A percentile compares a stretch with the other conserved stretches of the same genome.
Conservation (phyloP, 1,140 invertebrate genomes). For the Microplitis demolitor region DNA sequence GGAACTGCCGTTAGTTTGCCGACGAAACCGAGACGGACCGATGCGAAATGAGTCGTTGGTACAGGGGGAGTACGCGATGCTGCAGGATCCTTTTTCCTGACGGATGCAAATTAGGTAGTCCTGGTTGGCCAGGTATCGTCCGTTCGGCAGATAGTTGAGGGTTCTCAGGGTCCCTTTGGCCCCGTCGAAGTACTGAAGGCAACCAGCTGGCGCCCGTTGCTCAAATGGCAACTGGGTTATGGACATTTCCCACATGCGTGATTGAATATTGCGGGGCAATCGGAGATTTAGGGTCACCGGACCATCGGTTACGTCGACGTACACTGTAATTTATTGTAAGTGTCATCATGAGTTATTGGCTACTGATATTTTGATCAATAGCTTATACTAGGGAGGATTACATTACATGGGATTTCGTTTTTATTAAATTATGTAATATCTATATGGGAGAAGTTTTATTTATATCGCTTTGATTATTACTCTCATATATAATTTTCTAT, state of each 20-base stretch:
- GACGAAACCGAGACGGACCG: slow-evolving; percentile 57
- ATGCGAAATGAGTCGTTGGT: slow-evolving; percentile 78
- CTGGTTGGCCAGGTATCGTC: slow-evolving; percentile 76
- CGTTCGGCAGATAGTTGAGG: slow-evolving; percentile 81
- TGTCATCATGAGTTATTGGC: neutral
- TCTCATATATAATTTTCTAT: no score
- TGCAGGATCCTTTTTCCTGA: slow-evolving; percentile 73
- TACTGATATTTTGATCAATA: neutral
- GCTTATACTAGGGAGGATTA: neutral
- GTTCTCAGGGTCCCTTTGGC: slow-evolving; percentile 70
- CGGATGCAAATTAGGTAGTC: slow-evolving; percentile 79
- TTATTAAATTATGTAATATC: no score
- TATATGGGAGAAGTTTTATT: no score
- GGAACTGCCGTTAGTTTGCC: slow-evolving; percentile 29
- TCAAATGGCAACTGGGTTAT: slow-evolving; percentile 75
- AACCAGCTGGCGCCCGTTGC: slow-evolving; percentile 73
- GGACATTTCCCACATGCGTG: slow-evolving; percentile 76
- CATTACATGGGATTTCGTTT: no score
- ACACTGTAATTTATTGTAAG: slow-evolving; percentile 61
- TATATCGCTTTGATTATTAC: no score
- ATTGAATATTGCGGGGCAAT: slow-evolving; percentile 64
- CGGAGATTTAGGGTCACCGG: slow-evolving; percentile 64
- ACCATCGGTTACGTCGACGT: slow-evolving; percentile 68
- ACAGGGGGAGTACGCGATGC: slow-evolving; percentile 77
- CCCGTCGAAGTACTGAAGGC: slow-evolving; percentile 72